Evolutionary conservation across 2,113 vertebrate species (phyloP).

Genomic region (Erpornis zantholeuca): DNA sequence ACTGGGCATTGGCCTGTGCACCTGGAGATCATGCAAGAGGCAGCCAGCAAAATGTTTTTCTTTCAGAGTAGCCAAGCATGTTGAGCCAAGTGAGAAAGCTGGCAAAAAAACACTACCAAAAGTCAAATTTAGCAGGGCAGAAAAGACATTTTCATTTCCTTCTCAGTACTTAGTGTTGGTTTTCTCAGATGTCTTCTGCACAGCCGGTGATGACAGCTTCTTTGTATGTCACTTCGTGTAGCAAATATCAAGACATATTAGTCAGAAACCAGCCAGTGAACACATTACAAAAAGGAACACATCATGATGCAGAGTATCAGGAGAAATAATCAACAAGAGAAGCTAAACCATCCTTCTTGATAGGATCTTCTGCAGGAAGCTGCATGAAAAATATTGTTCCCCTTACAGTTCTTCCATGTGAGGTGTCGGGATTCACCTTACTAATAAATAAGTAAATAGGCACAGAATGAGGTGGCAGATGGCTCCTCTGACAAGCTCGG

Average conservation of each 20-base stretch:
- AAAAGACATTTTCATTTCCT: neutral
- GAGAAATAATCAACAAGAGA: neutral
- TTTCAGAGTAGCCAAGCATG: neutral
- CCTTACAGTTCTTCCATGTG: neutral
- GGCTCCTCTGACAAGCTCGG: neutral
- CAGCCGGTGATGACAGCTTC: slow-evolving; percentile 1
- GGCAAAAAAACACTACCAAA: neutral
- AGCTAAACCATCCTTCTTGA: neutral
- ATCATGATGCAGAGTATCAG: neutral
- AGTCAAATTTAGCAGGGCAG: neutral
- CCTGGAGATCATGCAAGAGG: neutral
- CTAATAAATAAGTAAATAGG: neutral
- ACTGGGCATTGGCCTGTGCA: neutral
- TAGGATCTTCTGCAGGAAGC: neutral
- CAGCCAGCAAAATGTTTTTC: neutral
- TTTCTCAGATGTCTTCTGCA: neutral
- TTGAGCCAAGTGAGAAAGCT: neutral
- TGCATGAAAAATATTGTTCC: rapidly evolving
- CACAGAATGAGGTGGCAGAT: neutral
- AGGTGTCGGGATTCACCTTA: neutral
- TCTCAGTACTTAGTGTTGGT: neutral
- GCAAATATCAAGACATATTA: neutral
- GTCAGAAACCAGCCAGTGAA: neutral
- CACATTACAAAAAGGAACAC: neutral
- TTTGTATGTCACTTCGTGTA: neutral